Evolutionary conservation across 2,113 vertebrate species (phyloP).

Genomic region (Eclectus roratus): DNA sequence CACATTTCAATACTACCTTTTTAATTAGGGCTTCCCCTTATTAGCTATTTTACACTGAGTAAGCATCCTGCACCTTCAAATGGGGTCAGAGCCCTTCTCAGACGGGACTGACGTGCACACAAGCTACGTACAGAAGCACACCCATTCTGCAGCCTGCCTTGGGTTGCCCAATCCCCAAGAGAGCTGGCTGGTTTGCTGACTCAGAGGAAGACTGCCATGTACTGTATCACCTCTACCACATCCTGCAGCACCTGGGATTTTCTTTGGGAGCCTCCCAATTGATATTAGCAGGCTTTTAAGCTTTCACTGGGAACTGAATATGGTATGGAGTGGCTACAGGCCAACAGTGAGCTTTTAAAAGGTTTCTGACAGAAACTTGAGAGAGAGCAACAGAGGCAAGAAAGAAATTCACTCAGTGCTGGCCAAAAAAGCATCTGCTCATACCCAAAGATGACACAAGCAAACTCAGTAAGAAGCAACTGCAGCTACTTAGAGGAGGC

Average conservation of each 20-base stretch:
- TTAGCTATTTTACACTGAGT: neutral
- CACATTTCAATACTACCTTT: neutral
- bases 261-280: neutral
- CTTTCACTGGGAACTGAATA: neutral
- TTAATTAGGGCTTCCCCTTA: neutral
- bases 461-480: neutral
- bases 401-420: neutral
- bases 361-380: neutral
- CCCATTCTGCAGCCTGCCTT: neutral
- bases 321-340: neutral
- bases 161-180: neutral
- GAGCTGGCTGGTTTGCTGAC: neutral
- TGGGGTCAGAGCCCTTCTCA: neutral
- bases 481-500: neutral
- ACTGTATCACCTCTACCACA: constrained; percentile 7
- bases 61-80: neutral
- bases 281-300: neutral
- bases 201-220: neutral
- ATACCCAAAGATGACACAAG: neutral
- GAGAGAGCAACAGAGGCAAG: neutral
- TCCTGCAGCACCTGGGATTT: constrained; percentile 1
- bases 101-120: accelerated
- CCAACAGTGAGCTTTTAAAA: neutral
- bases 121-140: neutral
- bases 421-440: neutral